Evolutionary conservation across 2,888 invertebrate species (phyloP).

Genomic region (Colletes collaris): DNA sequence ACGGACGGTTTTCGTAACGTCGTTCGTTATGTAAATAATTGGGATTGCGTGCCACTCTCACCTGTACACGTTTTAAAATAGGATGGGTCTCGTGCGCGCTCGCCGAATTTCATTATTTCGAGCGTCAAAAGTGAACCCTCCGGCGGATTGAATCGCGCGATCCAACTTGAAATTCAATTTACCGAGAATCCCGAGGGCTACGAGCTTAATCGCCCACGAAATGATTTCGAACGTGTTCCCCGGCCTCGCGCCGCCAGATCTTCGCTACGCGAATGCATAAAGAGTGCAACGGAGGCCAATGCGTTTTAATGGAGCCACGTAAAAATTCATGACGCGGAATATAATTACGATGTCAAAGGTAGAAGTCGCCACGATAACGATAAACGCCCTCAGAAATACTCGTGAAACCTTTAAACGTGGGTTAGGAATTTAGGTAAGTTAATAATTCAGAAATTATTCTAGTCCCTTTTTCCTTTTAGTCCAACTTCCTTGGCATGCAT

Average conservation of each 20-base stretch:
- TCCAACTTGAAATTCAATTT: constrained; percentile 47
- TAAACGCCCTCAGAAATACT: too few relatives aligned
- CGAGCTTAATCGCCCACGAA: constrained; percentile 35
- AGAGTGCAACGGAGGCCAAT: neutral
- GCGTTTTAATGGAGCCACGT: constrained; percentile 14
- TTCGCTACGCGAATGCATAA: constrained; percentile 5
- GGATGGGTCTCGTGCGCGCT: too few relatives aligned
- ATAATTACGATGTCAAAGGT: neutral
- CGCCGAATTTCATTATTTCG: neutral
- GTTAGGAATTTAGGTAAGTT: too few relatives aligned
- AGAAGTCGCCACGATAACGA: too few relatives aligned
- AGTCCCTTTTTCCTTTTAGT: too few relatives aligned
- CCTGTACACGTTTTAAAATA: too few relatives aligned
- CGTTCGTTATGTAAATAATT: too few relatives aligned
- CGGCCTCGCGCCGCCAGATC: constrained; percentile 3
- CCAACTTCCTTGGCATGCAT: too few relatives aligned
- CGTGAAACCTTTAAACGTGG: too few relatives aligned
- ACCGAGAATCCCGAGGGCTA: constrained; percentile 33
- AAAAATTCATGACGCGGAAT: neutral
- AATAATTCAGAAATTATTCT: too few relatives aligned
- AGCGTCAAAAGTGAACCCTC: constrained; percentile 19
- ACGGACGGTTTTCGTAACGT: too few relatives aligned
- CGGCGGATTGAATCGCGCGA: neutral
- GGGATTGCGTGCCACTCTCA: too few relatives aligned
- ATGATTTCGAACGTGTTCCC: constrained; percentile 30